Evolutionary conservation across 2,113 vertebrate species (phyloP), one percentile per base, ranked within the genome.

Genomic region (Apodemus speciosus): DNA sequence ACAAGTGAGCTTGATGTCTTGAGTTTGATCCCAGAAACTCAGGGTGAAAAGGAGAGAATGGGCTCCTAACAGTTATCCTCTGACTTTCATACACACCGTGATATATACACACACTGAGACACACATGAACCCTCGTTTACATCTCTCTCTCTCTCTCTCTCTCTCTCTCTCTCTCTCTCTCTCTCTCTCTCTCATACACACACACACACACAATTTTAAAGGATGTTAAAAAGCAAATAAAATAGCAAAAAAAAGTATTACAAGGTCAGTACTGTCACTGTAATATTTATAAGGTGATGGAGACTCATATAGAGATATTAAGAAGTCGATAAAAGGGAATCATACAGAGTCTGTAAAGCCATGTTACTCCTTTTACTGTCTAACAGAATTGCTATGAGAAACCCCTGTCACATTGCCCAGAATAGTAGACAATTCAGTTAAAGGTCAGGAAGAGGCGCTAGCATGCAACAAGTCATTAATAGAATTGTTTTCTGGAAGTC

Each of bases 321-420:
- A 95, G 51, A 95, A 91, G 91, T 71, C 49, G 91, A 14, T 86
- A 92, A 92, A 87, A 66, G 64, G 13, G 5, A 35, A 66, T 15
- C 30, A 15, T 35, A 66, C 30, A 93, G 91, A 93, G 87, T 66
- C 49, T 92, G 21, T 79, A 92, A 92, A 87, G 75, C 0, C 84
- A 92, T 76, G 30, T 46, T 88, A 30, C 58, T 40, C 9, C 16
- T 71, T 86, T 94, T 21, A 80, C 7, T 56, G 20, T 53, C 30
- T 35, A 72, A 21, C 35, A 58, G 71, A 38, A 90, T 1, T 89
- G 32, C 69, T 35, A 72, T 66, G 46, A 83, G 58, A 46, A 46
- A 32, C 6, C 64, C 23, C 73, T 71, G 23, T 23, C 16, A 77
- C 49, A 53, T 30, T 21, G 30, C 51, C 75, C 75, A 51, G 30